Evolutionary conservation across 2,113 vertebrate genomes (phyloP).

Genomic region (Sula dactylatra): DNA sequence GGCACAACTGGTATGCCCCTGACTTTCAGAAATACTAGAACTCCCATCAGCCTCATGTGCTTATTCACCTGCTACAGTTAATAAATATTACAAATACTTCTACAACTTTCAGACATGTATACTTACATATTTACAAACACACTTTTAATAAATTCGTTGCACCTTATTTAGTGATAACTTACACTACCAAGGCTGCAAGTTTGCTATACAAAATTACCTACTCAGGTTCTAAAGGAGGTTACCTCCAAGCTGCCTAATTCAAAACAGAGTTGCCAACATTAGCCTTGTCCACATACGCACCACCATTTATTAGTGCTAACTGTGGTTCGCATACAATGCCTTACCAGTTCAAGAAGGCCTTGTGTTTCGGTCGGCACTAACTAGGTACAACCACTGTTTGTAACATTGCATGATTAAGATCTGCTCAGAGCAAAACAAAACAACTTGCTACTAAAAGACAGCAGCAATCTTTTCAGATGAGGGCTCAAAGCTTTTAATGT

Average conservation of each 20-base stretch:
- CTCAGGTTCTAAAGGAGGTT: neutral
- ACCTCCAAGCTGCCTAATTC: neutral
- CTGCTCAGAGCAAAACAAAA: neutral
- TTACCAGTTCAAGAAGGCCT: neutral
- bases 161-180: neutral
- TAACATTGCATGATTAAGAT: neutral
- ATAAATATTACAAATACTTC: neutral
- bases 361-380: neutral
- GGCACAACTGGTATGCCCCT: neutral
- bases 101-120: neutral
- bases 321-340: accelerated
- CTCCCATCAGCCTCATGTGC: neutral
- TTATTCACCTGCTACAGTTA: neutral
- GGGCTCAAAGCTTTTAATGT: neutral
- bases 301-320: neutral
- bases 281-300: neutral
- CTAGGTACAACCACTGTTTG: neutral
- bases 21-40: neutral
- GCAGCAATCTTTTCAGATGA: neutral
- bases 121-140: neutral
- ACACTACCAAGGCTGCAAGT: neutral
- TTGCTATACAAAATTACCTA: neutral
- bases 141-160: neutral
- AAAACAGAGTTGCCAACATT: neutral
- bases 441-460: neutral